Evolutionary conservation across 2,113 vertebrate species (phyloP), one percentile per base, ranked within the genome.

Genomic region (Eolophus roseicapilla): DNA sequence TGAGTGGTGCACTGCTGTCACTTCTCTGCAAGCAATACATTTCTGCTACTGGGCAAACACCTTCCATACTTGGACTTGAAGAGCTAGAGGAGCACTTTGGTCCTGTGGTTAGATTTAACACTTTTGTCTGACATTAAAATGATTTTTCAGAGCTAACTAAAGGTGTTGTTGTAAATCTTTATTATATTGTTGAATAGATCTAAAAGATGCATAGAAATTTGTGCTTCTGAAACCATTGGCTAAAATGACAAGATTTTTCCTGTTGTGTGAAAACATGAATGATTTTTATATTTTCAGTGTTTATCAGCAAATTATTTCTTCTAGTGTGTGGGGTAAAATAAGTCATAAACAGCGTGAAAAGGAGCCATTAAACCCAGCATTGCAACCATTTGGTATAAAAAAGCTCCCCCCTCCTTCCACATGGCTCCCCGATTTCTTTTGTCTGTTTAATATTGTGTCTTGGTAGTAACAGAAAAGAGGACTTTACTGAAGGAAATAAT

Each of bases 121-220:
- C 47, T 76, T 84, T 15, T 0, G 1, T 92, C 86, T 94, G 59
- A 43, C 67, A 21, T 24, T 52, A 74, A 39, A 83, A 65, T 35
- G 28, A 35, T 83, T 93, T 78, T 97, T 81, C 57, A 60, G 92
- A 86, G 63, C 83, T 75, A 68, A 41, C 28, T 86, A 84, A 97
- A 89, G 59, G 69, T 92, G 47, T 3, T 67, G 23, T 5, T 90
- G 25, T 74, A 80, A 85, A 75, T 74, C 8, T 86, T 86, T 37
- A 55, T 37, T 95, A 82, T 46, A 9, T 52, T 67, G 55, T 85
- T 55, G 8, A 43, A 19, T 31, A 44, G 25, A 31, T 63, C 10
- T 76, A 20, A 44, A 82, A 68, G 8, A 37, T 20, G 5, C 35
- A 3, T 24, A 31, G 44, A 62, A 83, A 31, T 35, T 6, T 93